Evolutionary conservation across 2,113 vertebrate genomes (phyloP), one percentile per base, ranked within the genome.

Genomic region (Marmota monax): DNA sequence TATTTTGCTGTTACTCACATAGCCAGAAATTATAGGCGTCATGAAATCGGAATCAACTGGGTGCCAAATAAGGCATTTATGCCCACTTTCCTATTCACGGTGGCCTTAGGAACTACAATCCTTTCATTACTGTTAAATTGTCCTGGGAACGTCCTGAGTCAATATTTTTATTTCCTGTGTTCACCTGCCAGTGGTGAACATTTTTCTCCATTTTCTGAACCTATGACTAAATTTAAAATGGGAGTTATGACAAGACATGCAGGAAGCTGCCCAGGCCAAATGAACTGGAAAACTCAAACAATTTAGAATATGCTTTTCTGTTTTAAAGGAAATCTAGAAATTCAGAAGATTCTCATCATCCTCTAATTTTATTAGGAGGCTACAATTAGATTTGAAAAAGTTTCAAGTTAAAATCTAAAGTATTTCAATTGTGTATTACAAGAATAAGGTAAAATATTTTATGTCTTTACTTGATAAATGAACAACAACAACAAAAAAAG

Each of bases 101-200:
- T 95, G 97, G 96, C 94, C 97, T 98, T 97, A 95, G 95, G 67
- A 97, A 95, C 96, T 97, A 79, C 90, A 96, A 74, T 76, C 97
- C 97, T 98, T 98, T 98, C 98, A 98, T 98, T 98, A 96, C 92
- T 98, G 20, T 98, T 98, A 98, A 98, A 98, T 98, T 98, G 96
- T 98, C 97, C 95, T 98, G 96, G 95, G 98, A 98, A 98, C 20
- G 92, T 92, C 97, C 97, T 96, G 51, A 98, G 97, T 99, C 98
- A 99, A 98, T 98, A 98, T 98, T 99, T 98, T 98, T 97, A 97
- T 98, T 99, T 98, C 98, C 98, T 97, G 90, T 97, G 98, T 98
- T 98, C 96, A 98, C 97, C 97, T 98, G 96, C 88, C 92, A 97
- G 87, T 89, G 96, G 94, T 97, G 93, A 98, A 97, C 48, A 96